Conservation (phyloP, 2,888 invertebrate species). For the Pristionchus mayeri region DNA sequence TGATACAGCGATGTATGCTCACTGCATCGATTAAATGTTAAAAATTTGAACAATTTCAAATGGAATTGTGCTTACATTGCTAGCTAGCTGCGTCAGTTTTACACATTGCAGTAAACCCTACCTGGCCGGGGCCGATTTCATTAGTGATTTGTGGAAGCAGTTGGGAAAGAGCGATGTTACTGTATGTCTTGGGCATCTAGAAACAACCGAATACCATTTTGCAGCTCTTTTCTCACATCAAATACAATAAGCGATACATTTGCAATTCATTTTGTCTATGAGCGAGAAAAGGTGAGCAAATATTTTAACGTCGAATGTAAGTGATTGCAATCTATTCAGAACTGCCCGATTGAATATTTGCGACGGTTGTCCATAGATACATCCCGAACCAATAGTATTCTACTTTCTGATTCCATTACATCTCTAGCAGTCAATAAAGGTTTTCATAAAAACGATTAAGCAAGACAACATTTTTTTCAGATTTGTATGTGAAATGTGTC, state of each 20-base stretch:
- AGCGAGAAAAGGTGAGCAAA: background rate
- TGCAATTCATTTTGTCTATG: background rate
- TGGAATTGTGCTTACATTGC: no score
- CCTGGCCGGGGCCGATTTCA: background rate
- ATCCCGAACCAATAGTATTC: background rate
- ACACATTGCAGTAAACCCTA: background rate
- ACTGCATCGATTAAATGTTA: no score
- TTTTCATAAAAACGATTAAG: background rate
- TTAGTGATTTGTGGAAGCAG: background rate
- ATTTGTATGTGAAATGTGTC: background rate
- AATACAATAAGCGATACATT: background rate
- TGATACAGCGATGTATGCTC: background rate
- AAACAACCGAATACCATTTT: background rate
- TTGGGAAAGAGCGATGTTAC: background rate
- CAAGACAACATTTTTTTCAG: background rate
- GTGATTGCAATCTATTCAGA: background rate
- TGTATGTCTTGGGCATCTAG: background rate
- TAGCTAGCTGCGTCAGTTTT: no score
- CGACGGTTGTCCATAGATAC: background rate
- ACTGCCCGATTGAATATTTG: background rate
- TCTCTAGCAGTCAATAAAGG: background rate
- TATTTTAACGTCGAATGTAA: background rate
- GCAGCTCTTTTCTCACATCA: background rate
- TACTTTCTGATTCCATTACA: background rate
- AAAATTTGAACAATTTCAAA: no score